Evolutionary conservation across 2,888 invertebrate species (phyloP).

Genomic region (Pristionchus arcanus): DNA sequence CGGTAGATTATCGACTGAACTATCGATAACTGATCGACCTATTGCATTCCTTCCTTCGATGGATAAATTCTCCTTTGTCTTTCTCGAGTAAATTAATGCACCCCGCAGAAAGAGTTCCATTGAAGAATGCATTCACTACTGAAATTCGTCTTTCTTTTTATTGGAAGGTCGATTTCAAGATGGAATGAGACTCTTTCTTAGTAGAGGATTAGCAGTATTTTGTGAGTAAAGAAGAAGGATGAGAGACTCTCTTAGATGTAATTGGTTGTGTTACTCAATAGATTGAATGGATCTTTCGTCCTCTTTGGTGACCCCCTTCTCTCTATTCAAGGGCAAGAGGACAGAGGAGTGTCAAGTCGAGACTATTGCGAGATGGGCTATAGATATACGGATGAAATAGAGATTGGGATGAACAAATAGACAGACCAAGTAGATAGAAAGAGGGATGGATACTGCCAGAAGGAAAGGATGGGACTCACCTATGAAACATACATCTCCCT

Average conservation of each 20-base stretch:
- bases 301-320: slow-evolving; percentile 28
- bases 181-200: background rate
- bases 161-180: background rate
- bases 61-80: slow-evolving; percentile 36
- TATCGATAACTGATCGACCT: background rate
- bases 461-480: background rate
- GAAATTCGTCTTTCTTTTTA: background rate
- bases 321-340: slow-evolving; percentile 21
- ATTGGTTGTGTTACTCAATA: slow-evolving; percentile 39
- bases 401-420: slow-evolving; percentile 30
- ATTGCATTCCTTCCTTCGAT: slow-evolving; percentile 27
- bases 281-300: slow-evolving; percentile 23
- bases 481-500: slow-evolving; percentile 42
- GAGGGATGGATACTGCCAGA: background rate
- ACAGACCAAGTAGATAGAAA: background rate
- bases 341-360: slow-evolving; percentile 14
- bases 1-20: background rate
- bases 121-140: slow-evolving; percentile 69
- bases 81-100: slow-evolving; percentile 62
- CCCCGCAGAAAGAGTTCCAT: slow-evolving; percentile 68
- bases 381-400: background rate
- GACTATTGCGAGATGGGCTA: background rate
- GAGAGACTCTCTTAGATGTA: background rate
- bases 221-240: background rate
- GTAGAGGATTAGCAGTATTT: slow-evolving; percentile 26